Base-by-base conservation (phyloP, 2,888 invertebrate species). In the Lacanobia wlatinum region DNA sequence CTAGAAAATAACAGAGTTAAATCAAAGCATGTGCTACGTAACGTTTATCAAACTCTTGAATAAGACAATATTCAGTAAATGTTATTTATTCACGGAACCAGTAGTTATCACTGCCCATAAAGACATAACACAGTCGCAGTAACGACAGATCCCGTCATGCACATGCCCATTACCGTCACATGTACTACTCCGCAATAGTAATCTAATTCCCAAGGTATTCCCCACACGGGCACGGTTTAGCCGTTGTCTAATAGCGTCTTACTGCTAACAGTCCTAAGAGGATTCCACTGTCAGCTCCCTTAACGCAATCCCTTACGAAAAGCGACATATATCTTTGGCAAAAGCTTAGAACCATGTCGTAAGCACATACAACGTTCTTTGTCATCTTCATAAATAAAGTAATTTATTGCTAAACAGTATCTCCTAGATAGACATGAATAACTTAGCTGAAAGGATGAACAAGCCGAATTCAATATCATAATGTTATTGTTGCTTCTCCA, bases 401-500 rank as follows among this genome's bases (percentile, higher is more conserved):
- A 82, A 83, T 83, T 84, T 82, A 82, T 80, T 61, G 59, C 56
- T 83, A 62, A 76, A 61, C 64, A 59, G 78, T 74, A 66, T 68
- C 69, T 64, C 50, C 58, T 66, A 66, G 65, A 75, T 60, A 53
- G 68, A 68, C 77, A 78, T 58, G 79, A 81, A 83, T 83, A 84
- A 76, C 80, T 78, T 78, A 76, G 66, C 70, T 50, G 66, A 76
- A 78, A 70, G 76, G 72, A 67, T 70, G 76, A 73, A 73, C 73
- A 73, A 70, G 76, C 73, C 65, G 75, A 73, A 82, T 73, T 73
- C 68, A 78, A 84, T 82, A 83, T 78, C 64, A 75, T 81, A 81
- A 70, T 80, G 80, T 79, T 79, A 79, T 78, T 80, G 80, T 76
- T 79, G 80, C 66, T 76, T 79, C 70, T 63, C 50, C 52, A 79